Conservation (phyloP, 2,888 invertebrate genomes). For the Branchipolynoe longqiensis region DNA sequence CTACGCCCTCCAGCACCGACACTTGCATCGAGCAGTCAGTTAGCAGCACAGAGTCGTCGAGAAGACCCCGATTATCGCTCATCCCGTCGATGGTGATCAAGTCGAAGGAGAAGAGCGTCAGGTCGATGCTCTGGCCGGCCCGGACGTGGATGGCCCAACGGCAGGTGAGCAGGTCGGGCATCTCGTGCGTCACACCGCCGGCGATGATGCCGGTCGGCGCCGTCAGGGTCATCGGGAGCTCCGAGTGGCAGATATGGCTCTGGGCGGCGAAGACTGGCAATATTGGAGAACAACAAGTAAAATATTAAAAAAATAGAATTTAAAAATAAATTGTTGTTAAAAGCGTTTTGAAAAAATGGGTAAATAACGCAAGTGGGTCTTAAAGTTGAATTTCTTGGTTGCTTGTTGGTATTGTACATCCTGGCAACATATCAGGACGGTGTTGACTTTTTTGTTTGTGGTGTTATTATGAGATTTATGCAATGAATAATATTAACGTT, state of each 20-base stretch:
- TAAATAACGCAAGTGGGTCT: too few relatives aligned
- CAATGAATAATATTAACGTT: too few relatives aligned
- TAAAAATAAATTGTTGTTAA: too few relatives aligned
- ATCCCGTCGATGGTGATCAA: constrained; percentile 38
- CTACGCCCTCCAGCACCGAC: constrained; percentile 38
- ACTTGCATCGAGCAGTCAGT: constrained; percentile 46
- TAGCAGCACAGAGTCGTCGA: not conserved
- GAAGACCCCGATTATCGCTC: not conserved
- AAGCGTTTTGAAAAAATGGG: too few relatives aligned
- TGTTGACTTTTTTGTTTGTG: too few relatives aligned
- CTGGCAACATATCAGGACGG: too few relatives aligned
- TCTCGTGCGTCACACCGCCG: constrained; percentile 35
- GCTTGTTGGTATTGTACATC: too few relatives aligned
- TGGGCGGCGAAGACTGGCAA: constrained; percentile 40
- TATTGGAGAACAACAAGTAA: too few relatives aligned
- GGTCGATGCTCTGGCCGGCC: constrained; percentile 43
- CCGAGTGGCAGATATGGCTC: constrained; percentile 37
- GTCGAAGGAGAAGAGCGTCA: constrained; percentile 56
- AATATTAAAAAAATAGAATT: too few relatives aligned
- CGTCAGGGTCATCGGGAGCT: not conserved
- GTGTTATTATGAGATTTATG: too few relatives aligned
- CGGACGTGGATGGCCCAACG: constrained; percentile 56
- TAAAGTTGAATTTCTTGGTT: too few relatives aligned
- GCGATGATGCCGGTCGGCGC: constrained; percentile 46
- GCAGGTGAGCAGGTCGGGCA: constrained; percentile 39